A percentile compares a stretch with the other conserved stretches of the same genome.
Conservation (phyloP, 2,888 invertebrate genomes). For the Chalcosyrphus nemorum region DNA sequence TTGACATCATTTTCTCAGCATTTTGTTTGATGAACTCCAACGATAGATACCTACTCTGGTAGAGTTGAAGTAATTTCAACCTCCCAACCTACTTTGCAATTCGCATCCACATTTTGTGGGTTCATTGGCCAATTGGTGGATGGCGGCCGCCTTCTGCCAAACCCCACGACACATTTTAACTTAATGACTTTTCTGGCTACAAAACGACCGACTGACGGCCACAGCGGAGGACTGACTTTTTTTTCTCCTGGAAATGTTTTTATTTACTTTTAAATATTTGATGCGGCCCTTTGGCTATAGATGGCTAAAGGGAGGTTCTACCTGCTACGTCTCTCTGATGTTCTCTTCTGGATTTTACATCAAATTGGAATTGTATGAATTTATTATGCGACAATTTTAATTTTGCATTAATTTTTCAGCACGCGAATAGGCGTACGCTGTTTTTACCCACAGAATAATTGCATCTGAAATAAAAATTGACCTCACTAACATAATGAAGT, state of each 20-base stretch:
- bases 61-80: background rate
- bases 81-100: constrained; percentile 60
- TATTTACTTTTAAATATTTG: constrained; percentile 69
- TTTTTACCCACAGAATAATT: constrained; percentile 33
- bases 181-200: constrained; percentile 67
- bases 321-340: background rate
- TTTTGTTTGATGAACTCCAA: background rate
- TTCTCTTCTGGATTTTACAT: constrained; percentile 49
- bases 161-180: constrained; percentile 66
- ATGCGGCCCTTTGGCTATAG: constrained; percentile 46
- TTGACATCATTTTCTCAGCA: too few relatives aligned
- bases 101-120: constrained; percentile 61
- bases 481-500: constrained; percentile 23
- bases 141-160: background rate
- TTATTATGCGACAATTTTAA: constrained; percentile 63
- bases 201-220: constrained; percentile 51
- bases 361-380: constrained; percentile 68
- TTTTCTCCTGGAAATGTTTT: constrained; percentile 36
- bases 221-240: background rate
- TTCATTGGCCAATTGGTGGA: constrained; percentile 66
- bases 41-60: background rate
- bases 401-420: constrained; percentile 55
- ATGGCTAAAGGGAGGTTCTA: background rate
- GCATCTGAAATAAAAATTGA: constrained; percentile 18
- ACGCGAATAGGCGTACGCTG: background rate